Evolutionary conservation across 2,797 vertebrate species (phyloP), one percentile per base, ranked within the genome.

Genomic region (Rhynchonycteris naso): DNA sequence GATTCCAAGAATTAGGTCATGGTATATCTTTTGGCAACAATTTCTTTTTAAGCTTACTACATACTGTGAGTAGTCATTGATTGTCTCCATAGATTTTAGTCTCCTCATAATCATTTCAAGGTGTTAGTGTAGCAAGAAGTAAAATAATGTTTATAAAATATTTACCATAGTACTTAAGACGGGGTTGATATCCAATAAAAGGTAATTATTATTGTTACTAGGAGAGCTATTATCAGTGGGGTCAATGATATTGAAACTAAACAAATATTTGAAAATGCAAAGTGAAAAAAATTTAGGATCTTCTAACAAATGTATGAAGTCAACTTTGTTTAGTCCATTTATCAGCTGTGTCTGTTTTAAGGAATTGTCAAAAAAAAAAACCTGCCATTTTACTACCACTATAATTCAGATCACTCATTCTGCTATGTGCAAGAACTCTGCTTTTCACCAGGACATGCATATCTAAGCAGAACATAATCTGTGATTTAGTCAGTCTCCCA

Each of bases 391-490:
- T 88, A 47, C 56, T 75, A 75, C 54, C 52, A 94, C 91, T 94
- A 83, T 94, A 84, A 91, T 58, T 83, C 83, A 92, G 52, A 86
- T 93, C 78, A 63, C 71, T 86, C 90, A 96, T 96, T 96, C 65
- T 92, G 93, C 58, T 92, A 7, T 63, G 50, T 93, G 22, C 71
- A 83, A 85, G 68, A 90, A 78, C 85, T 93, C 88, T 93, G 80
- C 90, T 94, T 61, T 91, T 95, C 69, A 94, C 71, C 59, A 93
- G 79, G 79, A 93, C 91, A 83, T 90, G 84, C 52, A 91, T 93
- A 81, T 47, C 92, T 84, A 95, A 96, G 52, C 90, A 93, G 91
- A 80, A 93, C 79, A 88, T 85, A 93, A 85, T 94, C 76, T 93
- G 85, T 85, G 81, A 92, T 91, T 96, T 63, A 88, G 68, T 88